These are phyloP conservation scores for Hippopotamyrus pictus DNA, from an alignment of 2,797 vertebrate genomes.

Conservation along the genomic window DNA sequence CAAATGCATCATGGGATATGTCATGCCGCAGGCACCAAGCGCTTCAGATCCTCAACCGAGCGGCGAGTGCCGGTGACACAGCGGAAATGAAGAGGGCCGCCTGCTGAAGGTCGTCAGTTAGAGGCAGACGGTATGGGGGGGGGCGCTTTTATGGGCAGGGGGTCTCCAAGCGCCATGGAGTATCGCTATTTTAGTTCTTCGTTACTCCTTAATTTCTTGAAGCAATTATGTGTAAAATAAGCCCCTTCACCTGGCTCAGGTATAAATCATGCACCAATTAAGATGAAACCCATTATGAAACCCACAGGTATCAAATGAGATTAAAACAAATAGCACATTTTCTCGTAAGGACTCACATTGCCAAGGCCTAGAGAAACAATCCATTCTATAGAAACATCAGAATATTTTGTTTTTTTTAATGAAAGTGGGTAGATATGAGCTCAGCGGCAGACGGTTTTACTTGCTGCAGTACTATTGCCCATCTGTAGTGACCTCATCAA, in stretches of 20 bases:
- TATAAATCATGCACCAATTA: background rate
- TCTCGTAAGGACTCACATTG: background rate
- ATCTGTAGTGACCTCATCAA: background rate
- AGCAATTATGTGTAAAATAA: slow-evolving; percentile 4
- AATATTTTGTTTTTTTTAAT: background rate
- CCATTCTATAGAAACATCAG: background rate
- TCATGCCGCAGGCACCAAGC: background rate
- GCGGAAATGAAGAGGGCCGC: background rate
- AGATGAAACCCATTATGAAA: background rate
- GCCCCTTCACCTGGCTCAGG: background rate
- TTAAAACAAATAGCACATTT: background rate
- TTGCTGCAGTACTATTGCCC: background rate
- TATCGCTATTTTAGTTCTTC: background rate
- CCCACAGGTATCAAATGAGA: background rate
- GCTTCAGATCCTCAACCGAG: background rate
- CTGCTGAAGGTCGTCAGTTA: background rate
- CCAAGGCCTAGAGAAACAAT: background rate
- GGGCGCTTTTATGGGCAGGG: background rate
- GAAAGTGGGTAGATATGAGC: background rate
- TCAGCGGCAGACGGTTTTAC: background rate
- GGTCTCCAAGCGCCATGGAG: background rate
- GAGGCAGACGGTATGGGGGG: background rate
- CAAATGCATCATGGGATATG: background rate
- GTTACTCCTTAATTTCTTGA: background rate
- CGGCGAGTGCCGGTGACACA: background rate